Evolutionary conservation across 2,888 invertebrate species (phyloP).

Genomic region (Chydorus sphaericus): DNA sequence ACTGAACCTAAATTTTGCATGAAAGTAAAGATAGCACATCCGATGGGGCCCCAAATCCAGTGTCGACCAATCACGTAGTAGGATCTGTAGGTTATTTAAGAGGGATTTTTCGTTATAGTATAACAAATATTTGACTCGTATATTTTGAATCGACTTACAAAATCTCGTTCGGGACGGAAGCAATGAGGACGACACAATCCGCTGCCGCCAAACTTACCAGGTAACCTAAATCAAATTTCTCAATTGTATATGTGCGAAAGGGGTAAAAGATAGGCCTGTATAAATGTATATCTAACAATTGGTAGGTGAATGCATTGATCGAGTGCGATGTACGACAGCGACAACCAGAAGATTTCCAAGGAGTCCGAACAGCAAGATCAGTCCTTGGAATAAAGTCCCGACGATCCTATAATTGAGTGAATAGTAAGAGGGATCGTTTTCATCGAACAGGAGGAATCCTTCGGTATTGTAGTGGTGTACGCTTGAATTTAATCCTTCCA

Average conservation of each 20-base stretch:
- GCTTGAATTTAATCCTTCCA: too few relatives aligned
- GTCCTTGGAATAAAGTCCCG: conserved; percentile 35
- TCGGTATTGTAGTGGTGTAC: too few relatives aligned
- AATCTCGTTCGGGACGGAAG: conserved; percentile 39
- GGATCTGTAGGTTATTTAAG: too few relatives aligned
- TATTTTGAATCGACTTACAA: too few relatives aligned
- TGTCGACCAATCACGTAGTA: conserved; percentile 36
- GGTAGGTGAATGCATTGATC: conserved; percentile 40
- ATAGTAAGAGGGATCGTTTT: conserved; percentile 28
- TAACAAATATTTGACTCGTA: too few relatives aligned
- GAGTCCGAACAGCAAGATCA: conserved; percentile 38
- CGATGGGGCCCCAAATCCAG: conserved; percentile 37
- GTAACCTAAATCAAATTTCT: too few relatives aligned
- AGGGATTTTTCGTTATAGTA: too few relatives aligned
- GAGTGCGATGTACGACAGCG: conserved; percentile 33
- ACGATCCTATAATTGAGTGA: conserved; percentile 32
- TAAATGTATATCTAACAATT: too few relatives aligned
- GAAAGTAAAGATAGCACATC: conserved; percentile 37
- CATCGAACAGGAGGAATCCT: too few relatives aligned
- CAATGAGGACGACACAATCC: conserved; percentile 40
- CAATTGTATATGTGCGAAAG: too few relatives aligned
- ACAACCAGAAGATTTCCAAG: conserved; percentile 40
- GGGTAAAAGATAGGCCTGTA: too few relatives aligned
- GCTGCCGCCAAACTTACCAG: conserved; percentile 42
- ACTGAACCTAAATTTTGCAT: conserved; percentile 40